A percentile compares a stretch with the other conserved stretches of the same genome.
Evolutionary conservation across 37 sponge, comb jelly and placozoan genomes (phyloP).

Genomic region (Chondrilla cf. caribensis): DNA sequence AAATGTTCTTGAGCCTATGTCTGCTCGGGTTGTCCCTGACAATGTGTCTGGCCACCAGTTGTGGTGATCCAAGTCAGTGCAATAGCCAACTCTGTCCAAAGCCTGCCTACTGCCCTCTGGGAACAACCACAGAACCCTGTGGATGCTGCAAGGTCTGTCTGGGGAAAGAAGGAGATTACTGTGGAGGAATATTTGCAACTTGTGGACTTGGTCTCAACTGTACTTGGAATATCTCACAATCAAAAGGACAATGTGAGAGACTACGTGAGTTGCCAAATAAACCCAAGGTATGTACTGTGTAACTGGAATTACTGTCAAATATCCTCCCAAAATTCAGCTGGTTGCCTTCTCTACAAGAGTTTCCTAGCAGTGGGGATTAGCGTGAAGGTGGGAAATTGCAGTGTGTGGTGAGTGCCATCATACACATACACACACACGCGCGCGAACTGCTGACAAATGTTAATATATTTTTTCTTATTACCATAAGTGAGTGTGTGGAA

Average conservation of each 20-base stretch:
- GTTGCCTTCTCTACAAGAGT: background rate
- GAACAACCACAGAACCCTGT: slow-evolving; percentile 17
- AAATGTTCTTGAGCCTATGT: background rate
- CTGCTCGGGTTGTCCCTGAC: background rate
- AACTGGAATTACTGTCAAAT: no score
- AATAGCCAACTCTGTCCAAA: background rate
- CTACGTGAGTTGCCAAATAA: background rate
- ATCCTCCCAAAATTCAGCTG: no score
- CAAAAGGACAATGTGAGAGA: background rate
- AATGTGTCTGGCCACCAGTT: background rate
- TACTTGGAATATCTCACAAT: background rate
- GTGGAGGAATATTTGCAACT: slow-evolving; percentile 36
- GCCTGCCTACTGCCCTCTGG: background rate
- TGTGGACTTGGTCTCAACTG: slow-evolving; percentile 38
- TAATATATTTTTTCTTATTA: background rate
- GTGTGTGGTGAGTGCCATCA: no score
- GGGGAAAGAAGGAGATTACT: slow-evolving; percentile 35
- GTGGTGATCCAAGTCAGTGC: background rate
- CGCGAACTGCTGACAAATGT: no score
- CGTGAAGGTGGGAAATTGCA: background rate
- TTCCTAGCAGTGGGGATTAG: background rate
- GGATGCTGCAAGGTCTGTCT: slow-evolving; percentile 49
- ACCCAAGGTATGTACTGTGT: no score
- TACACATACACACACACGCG: no score
- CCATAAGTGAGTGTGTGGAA: background rate